Base-by-base conservation (phyloP, 2,888 invertebrate species). In the Hemicrepidius hirtus region DNA sequence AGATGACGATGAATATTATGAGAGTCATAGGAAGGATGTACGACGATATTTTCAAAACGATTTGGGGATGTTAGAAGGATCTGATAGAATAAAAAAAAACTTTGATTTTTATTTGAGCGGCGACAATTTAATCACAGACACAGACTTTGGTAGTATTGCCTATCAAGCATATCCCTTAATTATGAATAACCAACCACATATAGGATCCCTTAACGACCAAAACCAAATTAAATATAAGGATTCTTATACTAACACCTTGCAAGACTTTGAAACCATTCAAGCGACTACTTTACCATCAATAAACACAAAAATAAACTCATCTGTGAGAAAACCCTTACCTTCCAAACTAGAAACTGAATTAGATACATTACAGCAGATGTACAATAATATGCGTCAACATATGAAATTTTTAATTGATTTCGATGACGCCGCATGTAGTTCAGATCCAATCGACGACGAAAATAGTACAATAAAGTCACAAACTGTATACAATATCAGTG, bases 1-100 rank as follows among this genome's bases (percentile, higher is more conserved):
- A 32, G 49, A 63, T 21, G 50, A 64, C 2, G 50, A 50, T 50
- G 50, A 50, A 13, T 50, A 37, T 12, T 64, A 50, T 21, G 64
- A 64, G 13, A 50, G 16, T 12, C 21, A 64, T 1, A 46, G 64
- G 53, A 50, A 21, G 21, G 18, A 64, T 50, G 20, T 50, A 35
- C 16, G 37, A 7, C 32, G 21, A 9, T 50, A 50, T 18, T 64
- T 50, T 40, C 28, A 49, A 46, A 18, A 50, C 21, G 44, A 44
- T 7, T n/a, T n/a, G n/a, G n/a, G n/a, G n/a, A n/a, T n/a, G n/a
- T n/a, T n/a, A n/a, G n/a, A 9, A n/a, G 10, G 16, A 3, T n/a
- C 1, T 0, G 16, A 16, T 32, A 28, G 12, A n/a, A 12, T 21
- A 1, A 6, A 53, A 24, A 24, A 12, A 53, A 53, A 53, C 12